Percentiles rank a stretch among this genome's conserved stretches.
phyloP scores from a whole-genome alignment of 2,797 vertebrate genomes.

The Delichon dasypus region DNA sequence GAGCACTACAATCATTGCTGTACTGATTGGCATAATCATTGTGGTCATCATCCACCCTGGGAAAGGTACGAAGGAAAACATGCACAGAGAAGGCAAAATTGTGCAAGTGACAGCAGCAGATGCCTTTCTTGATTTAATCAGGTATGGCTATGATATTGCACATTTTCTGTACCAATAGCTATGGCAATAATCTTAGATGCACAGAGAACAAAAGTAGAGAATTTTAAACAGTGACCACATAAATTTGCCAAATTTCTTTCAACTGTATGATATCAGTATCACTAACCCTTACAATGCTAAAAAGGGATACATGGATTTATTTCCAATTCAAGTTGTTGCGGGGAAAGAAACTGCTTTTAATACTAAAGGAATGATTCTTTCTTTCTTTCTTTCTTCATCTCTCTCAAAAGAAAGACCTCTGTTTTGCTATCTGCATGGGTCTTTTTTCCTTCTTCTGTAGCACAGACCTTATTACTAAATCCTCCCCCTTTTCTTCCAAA shows the following conservation, averaged over 20 bases:
- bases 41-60: constrained; percentile 98
- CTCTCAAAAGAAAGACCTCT: not conserved
- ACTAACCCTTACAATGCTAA: not conserved
- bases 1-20: constrained; percentile 95
- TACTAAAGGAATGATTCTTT: not conserved
- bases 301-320: not conserved
- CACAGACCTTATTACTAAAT: not conserved
- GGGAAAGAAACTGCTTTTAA: not conserved
- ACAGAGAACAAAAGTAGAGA: not conserved
- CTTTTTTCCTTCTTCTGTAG: not conserved
- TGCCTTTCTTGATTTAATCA: constrained; percentile 96
- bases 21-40: constrained; percentile 93
- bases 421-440: not conserved
- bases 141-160: constrained; percentile 76
- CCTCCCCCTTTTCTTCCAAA: not conserved
- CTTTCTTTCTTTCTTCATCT: not conserved
- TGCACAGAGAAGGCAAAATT: constrained; percentile 91
- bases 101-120: constrained; percentile 92
- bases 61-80: constrained; percentile 93
- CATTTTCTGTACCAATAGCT: not conserved
- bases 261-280: not conserved
- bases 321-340: not conserved
- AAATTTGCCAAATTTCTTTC: not conserved
- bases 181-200: not conserved
- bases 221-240: not conserved